Evolutionary conservation across 2,797 vertebrate genomes (phyloP), one percentile per base, ranked within the genome.

Genomic region (Phrynocephalus guinanensis): DNA sequence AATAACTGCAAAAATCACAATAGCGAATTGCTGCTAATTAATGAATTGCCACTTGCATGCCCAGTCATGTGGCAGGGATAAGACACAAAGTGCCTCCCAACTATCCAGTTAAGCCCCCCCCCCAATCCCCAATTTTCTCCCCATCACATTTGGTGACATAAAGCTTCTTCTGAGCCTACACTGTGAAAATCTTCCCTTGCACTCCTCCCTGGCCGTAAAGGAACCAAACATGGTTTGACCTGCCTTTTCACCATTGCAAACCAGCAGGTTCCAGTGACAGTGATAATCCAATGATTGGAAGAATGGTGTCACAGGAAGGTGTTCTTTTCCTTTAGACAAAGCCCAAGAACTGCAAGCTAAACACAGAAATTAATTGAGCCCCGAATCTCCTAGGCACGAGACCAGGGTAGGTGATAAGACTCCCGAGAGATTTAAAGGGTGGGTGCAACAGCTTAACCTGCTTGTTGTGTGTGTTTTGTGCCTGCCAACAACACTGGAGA

Each of bases 381-480:
- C 67, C n/a, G n/a, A 38, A 68, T 79, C 50, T 13, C 38, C 44
- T 6, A 72, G 48, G n/a, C 78, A 67, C 20, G 10, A 52, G 22
- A 2, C 24, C 60, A 48, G 73, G 68, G 78, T 52, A 11, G 48
- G 28, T 60, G 52, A 13, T 44, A 77, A 82, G 38, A 56, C 52
- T 18, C 22, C 24, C 44, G 26, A 84, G 77, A 33, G 18, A 82
- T 63, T 1, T 20, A 26, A 56, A 48, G 75, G 75, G 22, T 72
- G 63, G 44, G 70, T 70, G 66, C 50, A 50, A 50, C 28, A 38
- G 50, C 66, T 84, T 75, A 82, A 83, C 73, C 9, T 48, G 38
- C 24, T 73, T 79, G 71, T 83, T 66, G 30, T 85, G 18, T 63
- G 48, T 33, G 82, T 72, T 60, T 56, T 84, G 48, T 82, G 82